These are phyloP conservation scores for Myotis lucifugus DNA, from an alignment of 2,113 vertebrate genomes.

Conservation along the genomic window DNA sequence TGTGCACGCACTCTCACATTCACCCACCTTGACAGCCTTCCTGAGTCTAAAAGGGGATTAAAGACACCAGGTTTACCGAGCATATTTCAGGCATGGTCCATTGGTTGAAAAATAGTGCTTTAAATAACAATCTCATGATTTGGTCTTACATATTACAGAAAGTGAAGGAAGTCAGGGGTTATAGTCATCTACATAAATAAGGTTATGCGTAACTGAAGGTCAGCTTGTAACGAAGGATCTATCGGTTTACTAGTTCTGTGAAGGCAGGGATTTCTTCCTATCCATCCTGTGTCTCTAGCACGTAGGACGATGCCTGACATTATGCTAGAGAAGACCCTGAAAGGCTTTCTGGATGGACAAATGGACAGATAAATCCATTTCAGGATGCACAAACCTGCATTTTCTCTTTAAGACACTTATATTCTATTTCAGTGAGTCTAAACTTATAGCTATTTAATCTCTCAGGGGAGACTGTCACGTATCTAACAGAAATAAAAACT, in stretches of 20 bases:
- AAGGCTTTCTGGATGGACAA: slow-evolving; percentile 26
- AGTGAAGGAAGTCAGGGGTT: neutral
- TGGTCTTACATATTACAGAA: slow-evolving; percentile 17
- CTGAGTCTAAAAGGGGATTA: slow-evolving; percentile 27
- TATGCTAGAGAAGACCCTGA: neutral
- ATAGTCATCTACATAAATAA: neutral
- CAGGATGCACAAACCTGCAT: neutral
- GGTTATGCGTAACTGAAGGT: neutral
- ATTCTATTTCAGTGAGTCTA: slow-evolving; percentile 38
- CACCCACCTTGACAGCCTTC: neutral
- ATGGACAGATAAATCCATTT: neutral
- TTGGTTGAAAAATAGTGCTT: neutral
- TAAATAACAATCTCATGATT: slow-evolving; percentile 21
- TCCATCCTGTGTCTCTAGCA: neutral
- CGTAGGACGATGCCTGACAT: neutral
- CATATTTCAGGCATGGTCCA: neutral
- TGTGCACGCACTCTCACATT: neutral
- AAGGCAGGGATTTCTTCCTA: slow-evolving; percentile 22
- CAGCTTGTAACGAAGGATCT: slow-evolving; percentile 14
- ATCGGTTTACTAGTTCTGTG: neutral
- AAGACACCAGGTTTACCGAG: neutral
- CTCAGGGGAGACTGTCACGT: neutral
- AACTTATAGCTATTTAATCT: neutral
- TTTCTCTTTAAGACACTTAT: slow-evolving; percentile 24
- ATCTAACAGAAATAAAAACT: slow-evolving; percentile 31